Conservation (phyloP, 2,888 invertebrate species). For the Napeogenes inachia region DNA sequence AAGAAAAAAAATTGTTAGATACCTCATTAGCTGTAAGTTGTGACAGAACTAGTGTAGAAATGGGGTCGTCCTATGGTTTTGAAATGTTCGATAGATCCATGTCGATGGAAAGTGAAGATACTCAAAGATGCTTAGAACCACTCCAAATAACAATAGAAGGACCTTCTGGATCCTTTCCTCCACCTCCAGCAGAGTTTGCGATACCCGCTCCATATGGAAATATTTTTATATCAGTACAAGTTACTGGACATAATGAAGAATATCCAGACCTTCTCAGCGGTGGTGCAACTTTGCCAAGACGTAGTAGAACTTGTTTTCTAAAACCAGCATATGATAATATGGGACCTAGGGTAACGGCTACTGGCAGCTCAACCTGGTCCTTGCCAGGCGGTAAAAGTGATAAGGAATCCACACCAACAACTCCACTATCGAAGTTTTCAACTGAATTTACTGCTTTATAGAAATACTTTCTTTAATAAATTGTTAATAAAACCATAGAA, state of each 20-base stretch:
- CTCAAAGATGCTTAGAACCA: conserved; percentile 71
- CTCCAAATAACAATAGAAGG: conserved; percentile 80
- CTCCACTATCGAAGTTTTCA: conserved; percentile 63
- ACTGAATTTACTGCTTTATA: conserved; percentile 71
- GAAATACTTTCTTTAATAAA: conserved; percentile 29
- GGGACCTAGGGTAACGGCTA: conserved; percentile 92
- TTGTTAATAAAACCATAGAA: conserved; percentile 3
- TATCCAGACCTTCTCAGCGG: conserved; percentile 87
- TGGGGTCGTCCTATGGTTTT: conserved; percentile 73
- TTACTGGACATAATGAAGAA: conserved; percentile 81
- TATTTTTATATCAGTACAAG: conserved; percentile 91
- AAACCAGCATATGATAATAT: conserved; percentile 91
- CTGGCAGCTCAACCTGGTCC: conserved; percentile 91
- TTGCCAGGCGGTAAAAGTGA: conserved; percentile 79
- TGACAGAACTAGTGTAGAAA: conserved; percentile 81
- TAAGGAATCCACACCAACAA: conserved; percentile 41
- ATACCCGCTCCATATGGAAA: conserved; percentile 79
- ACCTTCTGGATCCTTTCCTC: conserved; percentile 61
- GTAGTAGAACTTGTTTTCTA: conserved; percentile 71
- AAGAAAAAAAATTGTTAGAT: conserved; percentile 90
- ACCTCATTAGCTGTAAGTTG: conserved; percentile 82
- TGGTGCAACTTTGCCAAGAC: conserved; percentile 67
- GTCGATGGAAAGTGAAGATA: conserved; percentile 72
- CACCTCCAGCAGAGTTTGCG: conserved; percentile 72
- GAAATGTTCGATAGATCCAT: conserved; percentile 74